Conservation (phyloP, 1,140 invertebrate species). For the Chironomus striatipennis region DNA sequence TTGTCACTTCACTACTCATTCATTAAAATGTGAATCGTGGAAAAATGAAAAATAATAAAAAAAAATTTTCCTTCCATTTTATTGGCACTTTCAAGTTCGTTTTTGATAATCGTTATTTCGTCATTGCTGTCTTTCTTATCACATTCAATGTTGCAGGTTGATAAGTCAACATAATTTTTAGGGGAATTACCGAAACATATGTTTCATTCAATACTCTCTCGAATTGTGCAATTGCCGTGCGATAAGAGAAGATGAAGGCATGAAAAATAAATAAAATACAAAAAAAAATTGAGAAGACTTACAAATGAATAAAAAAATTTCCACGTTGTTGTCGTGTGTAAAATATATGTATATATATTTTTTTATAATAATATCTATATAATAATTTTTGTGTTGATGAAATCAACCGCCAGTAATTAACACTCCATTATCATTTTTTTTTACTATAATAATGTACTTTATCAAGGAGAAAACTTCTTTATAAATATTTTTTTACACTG, state of each 20-base stretch:
- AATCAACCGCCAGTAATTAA: not conserved
- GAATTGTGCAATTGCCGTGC: not conserved
- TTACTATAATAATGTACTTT: not conserved
- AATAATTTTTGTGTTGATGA: not conserved
- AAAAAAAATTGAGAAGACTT: not conserved
- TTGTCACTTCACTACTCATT: too few species aligned
- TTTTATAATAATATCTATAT: not conserved
- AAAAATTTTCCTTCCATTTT: not conserved
- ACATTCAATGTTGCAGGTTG: too few species aligned
- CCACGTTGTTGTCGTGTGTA: not conserved
- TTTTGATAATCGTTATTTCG: too few species aligned
- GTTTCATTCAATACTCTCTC: not conserved
- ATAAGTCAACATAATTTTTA: too few species aligned
- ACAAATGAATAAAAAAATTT: not conserved
- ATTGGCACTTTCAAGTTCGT: not conserved
- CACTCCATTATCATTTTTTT: not conserved
- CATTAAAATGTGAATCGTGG: not conserved
- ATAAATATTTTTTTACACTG: not conserved
- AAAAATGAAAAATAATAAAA: not conserved
- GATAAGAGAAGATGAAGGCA: not conserved
- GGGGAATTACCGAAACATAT: not conserved
- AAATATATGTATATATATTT: not conserved
- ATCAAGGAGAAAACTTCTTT: not conserved
- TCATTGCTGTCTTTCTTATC: too few species aligned
- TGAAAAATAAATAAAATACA: not conserved